Evolutionary conservation across 1,140 invertebrate genomes (phyloP).

Genomic region (Drosophila arawakana): DNA sequence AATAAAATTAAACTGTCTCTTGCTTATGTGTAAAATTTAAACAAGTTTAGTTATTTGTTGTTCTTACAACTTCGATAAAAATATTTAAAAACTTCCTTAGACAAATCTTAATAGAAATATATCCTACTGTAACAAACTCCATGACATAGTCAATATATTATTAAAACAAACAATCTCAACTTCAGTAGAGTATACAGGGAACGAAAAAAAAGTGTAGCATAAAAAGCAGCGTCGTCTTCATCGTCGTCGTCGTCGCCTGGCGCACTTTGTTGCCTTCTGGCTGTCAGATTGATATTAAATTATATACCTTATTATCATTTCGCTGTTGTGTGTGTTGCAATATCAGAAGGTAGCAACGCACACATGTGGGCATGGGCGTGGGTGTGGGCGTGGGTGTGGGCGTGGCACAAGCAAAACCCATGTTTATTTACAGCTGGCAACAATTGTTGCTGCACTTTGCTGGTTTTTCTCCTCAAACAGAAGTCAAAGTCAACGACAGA

Average conservation of each 20-base stretch:
- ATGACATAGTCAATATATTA: background rate
- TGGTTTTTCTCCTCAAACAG: conserved; percentile 57
- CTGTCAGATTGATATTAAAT: conserved; percentile 83
- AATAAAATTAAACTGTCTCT: too few species aligned
- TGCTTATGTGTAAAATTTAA: too few species aligned
- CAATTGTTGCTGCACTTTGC: conserved; percentile 81
- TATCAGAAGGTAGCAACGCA: conserved; percentile 38
- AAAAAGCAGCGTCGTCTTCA: conserved; percentile 52
- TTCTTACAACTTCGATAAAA: too few species aligned
- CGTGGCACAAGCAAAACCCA: conserved; percentile 62
- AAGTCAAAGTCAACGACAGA: conserved; percentile 66
- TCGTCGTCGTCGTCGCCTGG: conserved; percentile 40
- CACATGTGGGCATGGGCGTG: conserved; percentile 35
- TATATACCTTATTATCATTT: conserved; percentile 82
- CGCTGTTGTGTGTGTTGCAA: conserved; percentile 42
- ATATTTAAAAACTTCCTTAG: too few species aligned
- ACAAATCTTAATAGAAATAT: too few species aligned
- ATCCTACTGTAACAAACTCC: background rate
- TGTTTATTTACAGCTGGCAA: conserved; percentile 81
- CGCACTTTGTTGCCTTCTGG: conserved; percentile 81
- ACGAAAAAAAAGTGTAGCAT: conserved; percentile 60
- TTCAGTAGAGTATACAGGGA: conserved; percentile 20
- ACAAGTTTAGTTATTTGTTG: too few species aligned
- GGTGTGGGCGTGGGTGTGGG: conserved; percentile 28
- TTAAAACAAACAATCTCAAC: conserved; percentile 16